Evolutionary conservation across 2,888 invertebrate genomes (phyloP).

Genomic region (Drosophila mimetica): DNA sequence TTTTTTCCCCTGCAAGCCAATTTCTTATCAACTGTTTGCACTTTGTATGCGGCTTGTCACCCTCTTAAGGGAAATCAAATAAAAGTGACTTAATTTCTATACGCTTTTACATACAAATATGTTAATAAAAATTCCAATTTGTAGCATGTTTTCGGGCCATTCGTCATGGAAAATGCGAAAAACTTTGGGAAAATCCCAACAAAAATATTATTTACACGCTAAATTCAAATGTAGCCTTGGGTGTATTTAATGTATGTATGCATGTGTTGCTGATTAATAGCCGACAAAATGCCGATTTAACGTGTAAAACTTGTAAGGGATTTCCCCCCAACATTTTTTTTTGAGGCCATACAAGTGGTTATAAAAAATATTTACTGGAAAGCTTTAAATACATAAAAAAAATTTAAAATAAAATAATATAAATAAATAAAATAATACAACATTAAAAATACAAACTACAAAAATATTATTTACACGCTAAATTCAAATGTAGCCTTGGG

Average conservation of each 20-base stretch:
- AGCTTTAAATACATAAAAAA: too few species aligned
- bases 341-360: background rate
- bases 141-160: slow-evolving; percentile 10
- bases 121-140: background rate
- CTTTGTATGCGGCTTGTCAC: background rate
- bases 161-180: slow-evolving; percentile 1
- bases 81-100: slow-evolving; percentile 9
- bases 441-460: too few species aligned
- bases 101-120: slow-evolving; percentile 4
- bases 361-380: background rate
- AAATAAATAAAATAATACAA: too few species aligned
- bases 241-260: background rate
- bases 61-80: background rate
- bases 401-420: too few species aligned
- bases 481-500: slow-evolving; percentile 1
- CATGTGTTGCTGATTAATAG: slow-evolving; percentile 13
- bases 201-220: slow-evolving; percentile 18
- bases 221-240: slow-evolving; percentile 2
- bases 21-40: slow-evolving; percentile 34
- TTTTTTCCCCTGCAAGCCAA: slow-evolving; percentile 17
- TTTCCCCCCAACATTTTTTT: background rate
- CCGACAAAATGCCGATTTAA: slow-evolving; percentile 12
- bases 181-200: slow-evolving; percentile 5
- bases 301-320: background rate
- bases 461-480: slow-evolving; percentile 17